Percentiles rank a stretch among this genome's conserved stretches.
These are phyloP conservation scores for Perca flavescens DNA, from an alignment of 2,113 vertebrate species.

Conservation along the genomic window DNA sequence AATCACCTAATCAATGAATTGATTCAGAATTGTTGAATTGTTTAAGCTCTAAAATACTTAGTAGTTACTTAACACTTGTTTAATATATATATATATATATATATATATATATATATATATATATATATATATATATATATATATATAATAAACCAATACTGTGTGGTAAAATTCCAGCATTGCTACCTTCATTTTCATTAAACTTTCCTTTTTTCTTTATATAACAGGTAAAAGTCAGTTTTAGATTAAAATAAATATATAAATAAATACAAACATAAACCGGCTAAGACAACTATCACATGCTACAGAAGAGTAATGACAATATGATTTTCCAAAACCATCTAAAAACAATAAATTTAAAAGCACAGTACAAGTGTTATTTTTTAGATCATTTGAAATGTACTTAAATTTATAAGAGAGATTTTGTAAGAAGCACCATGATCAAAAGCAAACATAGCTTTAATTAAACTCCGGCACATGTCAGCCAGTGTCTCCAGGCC, in stretches of 20 bases:
- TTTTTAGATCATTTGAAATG: background rate
- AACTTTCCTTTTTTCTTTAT: background rate
- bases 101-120: too few species aligned
- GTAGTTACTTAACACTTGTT: background rate
- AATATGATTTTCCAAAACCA: background rate
- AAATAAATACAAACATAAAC: background rate
- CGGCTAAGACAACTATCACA: background rate
- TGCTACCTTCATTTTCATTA: background rate
- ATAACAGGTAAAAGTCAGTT: background rate
- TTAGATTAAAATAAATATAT: background rate
- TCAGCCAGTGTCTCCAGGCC: constrained; percentile 7
- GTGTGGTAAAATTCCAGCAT: background rate
- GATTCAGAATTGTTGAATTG: background rate
- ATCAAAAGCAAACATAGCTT: constrained; percentile 24
- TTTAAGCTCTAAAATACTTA: background rate
- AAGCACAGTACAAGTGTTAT: background rate
- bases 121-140: too few species aligned
- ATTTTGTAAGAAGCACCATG: background rate
- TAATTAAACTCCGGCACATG: constrained; percentile 11
- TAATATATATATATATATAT: too few species aligned
- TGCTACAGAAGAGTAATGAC: background rate
- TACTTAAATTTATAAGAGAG: background rate
- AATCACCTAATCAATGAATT: background rate
- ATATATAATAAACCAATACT: background rate
- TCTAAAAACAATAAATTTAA: background rate